Evolutionary conservation across 2,888 invertebrate species (phyloP).

Genomic region (Drosophila nr. medialis): DNA sequence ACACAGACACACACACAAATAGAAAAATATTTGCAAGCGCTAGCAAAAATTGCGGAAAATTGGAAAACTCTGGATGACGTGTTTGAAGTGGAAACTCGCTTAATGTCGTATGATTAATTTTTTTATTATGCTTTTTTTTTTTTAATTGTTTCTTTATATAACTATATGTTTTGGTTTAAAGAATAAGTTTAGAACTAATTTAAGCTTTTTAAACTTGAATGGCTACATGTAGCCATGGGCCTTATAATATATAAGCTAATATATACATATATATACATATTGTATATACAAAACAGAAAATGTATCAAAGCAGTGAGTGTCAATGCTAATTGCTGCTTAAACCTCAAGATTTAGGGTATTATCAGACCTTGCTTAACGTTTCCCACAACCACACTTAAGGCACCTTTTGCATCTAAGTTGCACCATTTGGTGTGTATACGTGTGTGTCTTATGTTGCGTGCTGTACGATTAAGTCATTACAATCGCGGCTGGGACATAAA

Average conservation of each 20-base stretch:
- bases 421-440: constrained; percentile 11
- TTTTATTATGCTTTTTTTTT: constrained; percentile 2
- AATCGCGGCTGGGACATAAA: constrained; percentile 4
- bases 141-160: not conserved
- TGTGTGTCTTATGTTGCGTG: constrained; percentile 22
- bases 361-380: not conserved
- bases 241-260: not conserved
- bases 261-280: not conserved
- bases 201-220: not conserved
- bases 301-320: not conserved
- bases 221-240: not conserved
- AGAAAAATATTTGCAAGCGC: not conserved
- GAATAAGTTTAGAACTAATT: not conserved
- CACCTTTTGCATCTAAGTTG: constrained; percentile 24
- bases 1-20: constrained; percentile 3
- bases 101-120: not conserved
- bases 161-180: not conserved
- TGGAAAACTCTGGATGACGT: constrained; percentile 3
- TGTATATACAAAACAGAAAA: not conserved
- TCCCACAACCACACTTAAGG: not conserved
- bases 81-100: not conserved
- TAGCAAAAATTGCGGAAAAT: not conserved
- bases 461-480: constrained; percentile 40
- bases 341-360: not conserved
- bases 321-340: not conserved